phyloP scores from a whole-genome alignment of 2,888 invertebrate species.

The Bembecia ichneumoniformis region DNA sequence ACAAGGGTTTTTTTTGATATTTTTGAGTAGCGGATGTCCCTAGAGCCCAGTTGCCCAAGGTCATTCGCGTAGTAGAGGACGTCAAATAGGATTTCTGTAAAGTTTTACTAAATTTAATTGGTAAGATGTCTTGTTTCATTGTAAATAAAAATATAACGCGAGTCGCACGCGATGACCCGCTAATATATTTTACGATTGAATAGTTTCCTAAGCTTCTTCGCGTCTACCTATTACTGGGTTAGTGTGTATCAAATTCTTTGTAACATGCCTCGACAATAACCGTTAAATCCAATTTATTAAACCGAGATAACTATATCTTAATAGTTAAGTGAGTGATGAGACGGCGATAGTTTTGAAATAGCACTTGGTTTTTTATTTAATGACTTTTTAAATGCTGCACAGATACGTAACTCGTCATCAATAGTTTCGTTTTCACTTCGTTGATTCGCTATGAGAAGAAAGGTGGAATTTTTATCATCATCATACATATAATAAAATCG shows the following conservation, averaged over 20 bases:
- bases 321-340: background rate
- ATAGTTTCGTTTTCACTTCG: too few species aligned
- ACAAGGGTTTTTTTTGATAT: too few species aligned
- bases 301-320: conserved; percentile 18
- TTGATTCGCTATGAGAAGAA: too few species aligned
- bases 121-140: background rate
- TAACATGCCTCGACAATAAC: conserved; percentile 12
- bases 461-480: too few species aligned
- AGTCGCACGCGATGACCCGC: conserved; percentile 12
- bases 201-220: conserved; percentile 14
- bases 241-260: conserved; percentile 16
- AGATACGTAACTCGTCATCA: too few species aligned
- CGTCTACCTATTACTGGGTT: conserved; percentile 13
- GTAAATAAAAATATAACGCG: background rate
- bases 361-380: background rate
- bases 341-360: background rate
- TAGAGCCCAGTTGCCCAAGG: too few species aligned
- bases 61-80: too few species aligned
- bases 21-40: too few species aligned
- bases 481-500: too few species aligned
- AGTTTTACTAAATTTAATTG: too few species aligned
- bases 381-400: background rate
- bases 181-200: conserved; percentile 8
- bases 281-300: conserved; percentile 19
- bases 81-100: too few species aligned